Base-by-base conservation (phyloP, 2,113 vertebrate genomes). In the Bostrychus sinensis region DNA sequence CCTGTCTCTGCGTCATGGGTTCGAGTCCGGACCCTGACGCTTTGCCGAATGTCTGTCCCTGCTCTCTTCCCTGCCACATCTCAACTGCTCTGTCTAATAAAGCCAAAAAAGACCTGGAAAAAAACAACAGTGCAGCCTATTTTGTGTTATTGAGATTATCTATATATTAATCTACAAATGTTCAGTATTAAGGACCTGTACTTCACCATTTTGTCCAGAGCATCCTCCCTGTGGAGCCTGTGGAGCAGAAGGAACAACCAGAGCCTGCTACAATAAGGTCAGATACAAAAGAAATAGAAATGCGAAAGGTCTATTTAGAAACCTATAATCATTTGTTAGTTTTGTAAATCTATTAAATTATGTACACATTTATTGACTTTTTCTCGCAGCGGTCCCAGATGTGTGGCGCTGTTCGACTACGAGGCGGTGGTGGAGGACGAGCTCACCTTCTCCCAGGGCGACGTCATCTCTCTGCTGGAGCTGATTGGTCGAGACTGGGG, bases 391-490 rank as follows among this genome's bases (percentile, higher is more conserved):
- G 92, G 93, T 19, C 91, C 91, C 36, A 92, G 92, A 34, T 95
- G 94, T 56, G 13, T 94, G 10, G 93, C 96, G 64, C 66, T 91
- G 26, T 97, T 95, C 66, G 95, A 97, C 74, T 96, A 92, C 38
- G 93, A 94, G 7, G 95, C 94, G 7, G 93, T 94, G 76, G 92
- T 94, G 65, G 91, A 92, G 5, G 94, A 96, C 66, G 95, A 97
- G 81, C 88, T 97, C 77, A 95, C 93, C 87, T 96, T 97, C 91
- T 93, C 89, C 10, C 94, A 95, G 87, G 95, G 95, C 37, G 94
- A 97, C 45, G 85, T 89, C 58, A 95, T 97, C 72, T 38, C 81
- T 60, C 92, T 96, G 16, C 91, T 93, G 48, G 92, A 94, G 73
- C 92, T 93, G 9, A 64, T 95, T 3, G 94, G 91, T 42, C 90